phyloP scores from a whole-genome alignment of 2,888 invertebrate species.

The Adelognathus sp. region DNA sequence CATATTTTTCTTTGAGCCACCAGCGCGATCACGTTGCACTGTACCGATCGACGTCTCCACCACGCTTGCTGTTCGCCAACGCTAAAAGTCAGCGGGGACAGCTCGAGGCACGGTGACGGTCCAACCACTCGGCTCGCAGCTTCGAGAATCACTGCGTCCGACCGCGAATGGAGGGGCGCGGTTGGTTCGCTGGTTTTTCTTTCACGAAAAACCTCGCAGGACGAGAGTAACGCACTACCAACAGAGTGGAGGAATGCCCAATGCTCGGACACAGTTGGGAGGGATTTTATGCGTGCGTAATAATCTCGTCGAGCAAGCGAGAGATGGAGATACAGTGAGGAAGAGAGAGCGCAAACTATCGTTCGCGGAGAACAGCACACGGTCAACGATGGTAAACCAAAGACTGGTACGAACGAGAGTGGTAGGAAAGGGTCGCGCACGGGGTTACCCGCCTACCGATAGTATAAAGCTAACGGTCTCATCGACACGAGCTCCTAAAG shows the following conservation, averaged over 20 bases:
- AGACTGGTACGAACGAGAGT: slow-evolving; percentile 45
- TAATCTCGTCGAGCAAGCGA: neutral
- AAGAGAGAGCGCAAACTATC: neutral
- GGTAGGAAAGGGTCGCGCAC: slow-evolving; percentile 66
- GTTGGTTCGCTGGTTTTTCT: too few relatives aligned
- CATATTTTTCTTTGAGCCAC: too few relatives aligned
- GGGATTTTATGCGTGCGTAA: slow-evolving; percentile 20
- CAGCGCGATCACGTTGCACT: too few relatives aligned
- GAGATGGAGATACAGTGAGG: too few relatives aligned
- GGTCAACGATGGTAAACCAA: slow-evolving; percentile 50
- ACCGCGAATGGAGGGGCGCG: too few relatives aligned
- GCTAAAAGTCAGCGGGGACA: too few relatives aligned
- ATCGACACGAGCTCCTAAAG: slow-evolving; percentile 56
- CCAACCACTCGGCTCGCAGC: neutral
- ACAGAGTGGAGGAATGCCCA: neutral
- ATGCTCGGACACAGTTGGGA: slow-evolving; percentile 6
- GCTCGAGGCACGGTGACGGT: too few relatives aligned
- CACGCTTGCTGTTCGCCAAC: too few relatives aligned
- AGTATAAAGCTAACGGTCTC: slow-evolving; percentile 62
- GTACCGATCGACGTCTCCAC: too few relatives aligned
- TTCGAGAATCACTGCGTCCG: neutral
- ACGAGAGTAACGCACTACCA: slow-evolving; percentile 16
- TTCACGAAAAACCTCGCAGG: neutral
- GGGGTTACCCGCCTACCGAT: slow-evolving; percentile 62
- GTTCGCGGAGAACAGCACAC: neutral